Evolutionary conservation across 2,113 vertebrate genomes (phyloP).

Genomic region (Saguinus midas): DNA sequence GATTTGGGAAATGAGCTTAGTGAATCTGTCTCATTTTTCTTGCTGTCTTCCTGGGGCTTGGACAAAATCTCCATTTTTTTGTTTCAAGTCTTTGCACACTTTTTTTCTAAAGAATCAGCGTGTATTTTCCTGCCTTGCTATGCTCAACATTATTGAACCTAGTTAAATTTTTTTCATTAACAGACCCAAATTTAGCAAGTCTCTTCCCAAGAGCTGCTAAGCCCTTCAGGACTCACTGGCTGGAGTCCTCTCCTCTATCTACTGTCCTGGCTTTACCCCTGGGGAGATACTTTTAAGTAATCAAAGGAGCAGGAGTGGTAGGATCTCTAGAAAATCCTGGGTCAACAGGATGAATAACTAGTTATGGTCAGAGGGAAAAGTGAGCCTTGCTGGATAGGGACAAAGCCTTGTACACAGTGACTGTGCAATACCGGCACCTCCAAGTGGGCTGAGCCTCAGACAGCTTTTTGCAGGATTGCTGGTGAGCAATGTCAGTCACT

Average conservation of each 20-base stretch:
- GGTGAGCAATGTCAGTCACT: background rate
- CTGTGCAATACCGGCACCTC: background rate
- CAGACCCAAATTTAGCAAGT: background rate
- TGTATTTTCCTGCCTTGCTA: background rate
- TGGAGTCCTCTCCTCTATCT: background rate
- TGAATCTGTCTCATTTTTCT: background rate
- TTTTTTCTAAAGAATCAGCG: background rate
- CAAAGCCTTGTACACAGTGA: no score
- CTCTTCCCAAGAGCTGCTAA: background rate
- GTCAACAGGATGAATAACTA: background rate
- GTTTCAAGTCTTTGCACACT: background rate
- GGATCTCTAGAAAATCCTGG: background rate
- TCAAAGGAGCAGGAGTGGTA: background rate
- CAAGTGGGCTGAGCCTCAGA: background rate
- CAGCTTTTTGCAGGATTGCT: background rate
- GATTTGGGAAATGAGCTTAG: background rate
- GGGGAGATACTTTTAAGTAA: background rate
- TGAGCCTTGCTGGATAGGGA: fast-evolving
- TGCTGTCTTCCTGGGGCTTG: background rate
- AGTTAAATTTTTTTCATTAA: background rate
- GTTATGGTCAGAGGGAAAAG: background rate
- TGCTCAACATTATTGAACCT: background rate
- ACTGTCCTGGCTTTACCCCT: no score
- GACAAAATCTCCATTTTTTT: background rate
- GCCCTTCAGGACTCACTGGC: no score